Conservation (phyloP, 2,888 invertebrate genomes). For the Eupithecia subfuscata region DNA sequence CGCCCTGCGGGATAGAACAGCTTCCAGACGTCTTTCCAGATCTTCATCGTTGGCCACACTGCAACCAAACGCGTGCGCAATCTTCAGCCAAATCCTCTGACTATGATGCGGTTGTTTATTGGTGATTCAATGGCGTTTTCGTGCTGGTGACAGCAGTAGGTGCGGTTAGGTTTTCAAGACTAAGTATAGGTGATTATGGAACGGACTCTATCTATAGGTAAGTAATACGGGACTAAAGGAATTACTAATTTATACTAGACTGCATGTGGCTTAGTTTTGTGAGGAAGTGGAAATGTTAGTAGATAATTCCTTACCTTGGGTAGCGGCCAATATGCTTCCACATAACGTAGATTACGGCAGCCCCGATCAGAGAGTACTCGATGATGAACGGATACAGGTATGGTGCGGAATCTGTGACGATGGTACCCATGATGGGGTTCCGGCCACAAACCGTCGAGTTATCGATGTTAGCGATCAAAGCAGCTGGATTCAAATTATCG, state of each 20-base stretch:
- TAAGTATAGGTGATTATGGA: background rate
- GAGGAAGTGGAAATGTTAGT: background rate
- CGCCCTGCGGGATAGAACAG: slow-evolving; percentile 93
- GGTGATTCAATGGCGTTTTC: slow-evolving; percentile 8
- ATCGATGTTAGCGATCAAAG: slow-evolving; percentile 83
- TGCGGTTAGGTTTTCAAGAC: background rate
- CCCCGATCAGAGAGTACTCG: slow-evolving; percentile 97
- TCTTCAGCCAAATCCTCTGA: slow-evolving; percentile 50
- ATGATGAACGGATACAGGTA: slow-evolving; percentile 98
- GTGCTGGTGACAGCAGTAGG: slow-evolving; percentile 6
- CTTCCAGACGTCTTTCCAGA: slow-evolving; percentile 93
- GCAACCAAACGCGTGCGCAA: slow-evolving; percentile 78
- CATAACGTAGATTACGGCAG: slow-evolving; percentile 97
- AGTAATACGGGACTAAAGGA: background rate
- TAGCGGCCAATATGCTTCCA: slow-evolving; percentile 97
- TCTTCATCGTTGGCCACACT: slow-evolving; percentile 89
- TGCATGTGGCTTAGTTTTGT: background rate
- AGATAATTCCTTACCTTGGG: slow-evolving; percentile 86
- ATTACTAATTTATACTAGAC: background rate
- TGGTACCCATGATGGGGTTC: slow-evolving; percentile 95
- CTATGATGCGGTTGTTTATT: slow-evolving; percentile 2
- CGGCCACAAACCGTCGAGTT: slow-evolving; percentile 88
- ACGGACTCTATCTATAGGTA: background rate
- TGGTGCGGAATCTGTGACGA: slow-evolving; percentile 96
- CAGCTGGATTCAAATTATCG: slow-evolving; percentile 84